Base-by-base conservation (phyloP, 2,113 vertebrate species). In the Hippocampus guttulatus region DNA sequence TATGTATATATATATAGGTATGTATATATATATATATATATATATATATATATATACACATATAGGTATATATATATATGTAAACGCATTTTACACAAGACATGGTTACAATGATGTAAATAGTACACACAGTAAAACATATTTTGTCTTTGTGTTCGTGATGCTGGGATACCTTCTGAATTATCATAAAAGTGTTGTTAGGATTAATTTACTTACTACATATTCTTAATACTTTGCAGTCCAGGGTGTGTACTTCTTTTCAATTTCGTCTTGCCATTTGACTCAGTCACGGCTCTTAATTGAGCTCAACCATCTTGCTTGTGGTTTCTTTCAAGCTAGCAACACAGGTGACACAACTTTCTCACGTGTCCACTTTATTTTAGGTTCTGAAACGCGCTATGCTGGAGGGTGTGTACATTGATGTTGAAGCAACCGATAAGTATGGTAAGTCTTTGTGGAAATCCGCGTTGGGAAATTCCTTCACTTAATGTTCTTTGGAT, bases 361-460 rank as follows among this genome's bases (percentile, higher is more conserved):
- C 25, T n/a, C 18, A 41, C 38, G 10, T 64, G 38, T n/a, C 1
- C 30, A 1, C 5, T 18, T 73, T 71, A 8, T 73, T 66, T 20
- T n/a, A 95, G 95, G 93, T 95, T 43, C 74, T 96, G 15, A 94
- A 89, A 76, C 83, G 61, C 0, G 75, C 78, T 9, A 92, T 93
- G 82, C 64, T 12, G 75, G 74, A 52, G 0, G 94, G 94, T 0
- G 51, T 90, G 49, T 43, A 83, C 18, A 73, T 96, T 27, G 88
- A 94, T 3, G 86, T 94, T 38, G 91, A 95, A 30, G 83, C 91
- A 64, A 83, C 81, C 1, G 94, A 95, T 82, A 78, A 77, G 16
- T 83, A 30, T 0, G 94, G 95, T 95, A 85, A 72, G 88, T 43
- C 15, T 38, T 60, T 33, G 5, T 18, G 52, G 54, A 27, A 58